These are phyloP conservation scores for Sander vitreus DNA, from an alignment of 2,113 vertebrate species.

Conservation along the genomic window DNA sequence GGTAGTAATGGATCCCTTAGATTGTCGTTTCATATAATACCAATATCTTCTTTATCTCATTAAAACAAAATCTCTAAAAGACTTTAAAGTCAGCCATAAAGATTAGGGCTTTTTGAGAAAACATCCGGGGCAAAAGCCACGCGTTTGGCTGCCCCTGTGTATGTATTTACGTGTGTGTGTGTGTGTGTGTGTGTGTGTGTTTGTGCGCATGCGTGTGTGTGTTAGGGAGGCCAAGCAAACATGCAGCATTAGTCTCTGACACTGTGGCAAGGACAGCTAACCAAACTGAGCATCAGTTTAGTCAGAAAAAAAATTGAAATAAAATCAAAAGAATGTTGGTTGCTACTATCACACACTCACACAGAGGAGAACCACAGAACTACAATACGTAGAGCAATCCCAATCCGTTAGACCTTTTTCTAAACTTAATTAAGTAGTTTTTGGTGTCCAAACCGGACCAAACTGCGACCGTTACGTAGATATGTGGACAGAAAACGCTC, in stretches of 20 bases:
- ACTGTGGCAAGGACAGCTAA: constrained; percentile 38
- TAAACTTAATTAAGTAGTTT: too few relatives aligned
- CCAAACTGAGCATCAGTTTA: constrained; percentile 48
- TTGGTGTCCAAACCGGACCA: too few relatives aligned
- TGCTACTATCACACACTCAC: background rate
- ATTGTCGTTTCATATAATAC: too few relatives aligned
- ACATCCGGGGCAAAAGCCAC: too few relatives aligned
- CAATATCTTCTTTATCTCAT: too few relatives aligned
- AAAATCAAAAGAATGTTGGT: background rate
- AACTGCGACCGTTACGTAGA: too few relatives aligned
- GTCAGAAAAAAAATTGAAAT: background rate
- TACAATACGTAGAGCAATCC: constrained; percentile 21
- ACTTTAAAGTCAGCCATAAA: too few relatives aligned
- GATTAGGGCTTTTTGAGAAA: too few relatives aligned
- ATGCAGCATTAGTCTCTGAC: constrained; percentile 76
- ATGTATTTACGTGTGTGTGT: constrained; percentile 49
- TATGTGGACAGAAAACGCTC: too few relatives aligned
- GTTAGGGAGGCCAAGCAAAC: constrained; percentile 71
- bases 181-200: constrained; percentile 46
- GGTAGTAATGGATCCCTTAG: too few relatives aligned
- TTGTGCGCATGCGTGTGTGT: constrained; percentile 47
- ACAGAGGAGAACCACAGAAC: constrained; percentile 45
- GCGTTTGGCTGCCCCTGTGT: background rate
- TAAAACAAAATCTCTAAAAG: too few relatives aligned
- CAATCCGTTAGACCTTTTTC: too few relatives aligned